These are phyloP conservation scores for Protaetia brevitarsis DNA, from an alignment of 1,140 invertebrate genomes.

Conservation along the genomic window DNA sequence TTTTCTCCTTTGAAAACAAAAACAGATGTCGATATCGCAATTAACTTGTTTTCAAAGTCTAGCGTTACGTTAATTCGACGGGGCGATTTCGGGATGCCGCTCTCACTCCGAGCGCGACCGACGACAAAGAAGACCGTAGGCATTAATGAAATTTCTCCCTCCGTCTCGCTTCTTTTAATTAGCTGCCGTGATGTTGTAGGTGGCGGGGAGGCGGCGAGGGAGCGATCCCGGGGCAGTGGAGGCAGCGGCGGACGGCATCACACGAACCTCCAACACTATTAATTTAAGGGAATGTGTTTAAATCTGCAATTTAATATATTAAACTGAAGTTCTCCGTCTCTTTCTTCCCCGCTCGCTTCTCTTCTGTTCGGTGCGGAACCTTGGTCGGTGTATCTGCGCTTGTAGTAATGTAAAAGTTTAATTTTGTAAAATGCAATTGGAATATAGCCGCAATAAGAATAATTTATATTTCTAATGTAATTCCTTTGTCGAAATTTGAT, in stretches of 20 bases:
- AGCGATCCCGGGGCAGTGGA: background rate
- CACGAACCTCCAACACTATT: conserved; percentile 13
- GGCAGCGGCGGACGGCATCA: background rate
- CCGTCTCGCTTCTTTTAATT: conserved; percentile 16
- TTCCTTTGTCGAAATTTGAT: background rate
- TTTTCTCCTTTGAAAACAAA: conserved; percentile 10
- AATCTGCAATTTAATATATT: conserved; percentile 17
- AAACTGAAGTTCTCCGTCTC: background rate
- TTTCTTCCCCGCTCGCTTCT: background rate
- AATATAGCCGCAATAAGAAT: background rate
- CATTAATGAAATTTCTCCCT: conserved; percentile 17
- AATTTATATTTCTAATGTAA: no score
- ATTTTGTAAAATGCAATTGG: background rate
- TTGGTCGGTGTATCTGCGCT: background rate
- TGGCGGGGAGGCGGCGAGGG: no score
- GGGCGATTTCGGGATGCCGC: background rate
- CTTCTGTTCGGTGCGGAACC: background rate
- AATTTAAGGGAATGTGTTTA: conserved; percentile 18
- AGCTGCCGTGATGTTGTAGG: conserved; percentile 11
- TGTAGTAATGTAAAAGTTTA: background rate
- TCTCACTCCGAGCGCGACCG: background rate
- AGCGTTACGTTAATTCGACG: conserved; percentile 2
- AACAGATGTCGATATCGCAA: conserved; percentile 16
- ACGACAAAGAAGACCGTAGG: background rate
- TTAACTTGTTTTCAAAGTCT: conserved; percentile 17